Evolutionary conservation across 2,797 vertebrate species (phyloP), one percentile per base, ranked within the genome.

Genomic region (Leptodactylus fallax): DNA sequence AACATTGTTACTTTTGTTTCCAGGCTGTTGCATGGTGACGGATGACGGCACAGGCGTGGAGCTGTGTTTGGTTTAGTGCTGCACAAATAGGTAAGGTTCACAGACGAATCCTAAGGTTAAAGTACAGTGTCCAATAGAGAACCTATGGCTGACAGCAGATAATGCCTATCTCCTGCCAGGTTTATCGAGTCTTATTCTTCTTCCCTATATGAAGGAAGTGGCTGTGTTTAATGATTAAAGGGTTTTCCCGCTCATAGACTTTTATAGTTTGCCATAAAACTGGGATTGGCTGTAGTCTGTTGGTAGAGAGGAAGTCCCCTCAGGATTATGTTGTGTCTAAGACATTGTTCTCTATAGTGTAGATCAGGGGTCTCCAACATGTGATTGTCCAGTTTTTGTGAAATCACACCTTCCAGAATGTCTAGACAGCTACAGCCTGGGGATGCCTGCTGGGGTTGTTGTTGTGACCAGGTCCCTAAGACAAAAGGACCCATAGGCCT

Each of bases 101-200:
- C 81, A 55, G 81, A 56, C 17, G 23, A 9, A 25, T 67, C 21
- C n/a, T 12, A 23, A 56, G 81, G 81, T 19, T 83, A 71, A 83
- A 55, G 81, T 83, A 72, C 67, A 72, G 65, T 6, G 17, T 10
- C 7, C 0, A 6, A 25, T 21, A 21, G 23, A 53, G 61, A 23
- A 27, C 49, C 12, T 23, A 36, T 16, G 11, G 21, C 36, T 49
- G 45, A 45, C n/a, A 7, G 45, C 17, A 36, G 61, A 25, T 83
- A 71, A 36, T n/a, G 53, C 25, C 1, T 7, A 49, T 55, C 36
- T 36, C 36, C 36, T 36, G 36, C 36, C 36, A 36, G 36, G 36
- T 36, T 36, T 36, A 36, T 36, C 2, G 36, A 36, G 36, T 36
- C 36, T 36, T 36, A 2, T 36, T 36, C 36, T 36, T 67, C 1